Evolutionary conservation across 2,888 invertebrate genomes (phyloP).

Genomic region (Cepaea hortensis): DNA sequence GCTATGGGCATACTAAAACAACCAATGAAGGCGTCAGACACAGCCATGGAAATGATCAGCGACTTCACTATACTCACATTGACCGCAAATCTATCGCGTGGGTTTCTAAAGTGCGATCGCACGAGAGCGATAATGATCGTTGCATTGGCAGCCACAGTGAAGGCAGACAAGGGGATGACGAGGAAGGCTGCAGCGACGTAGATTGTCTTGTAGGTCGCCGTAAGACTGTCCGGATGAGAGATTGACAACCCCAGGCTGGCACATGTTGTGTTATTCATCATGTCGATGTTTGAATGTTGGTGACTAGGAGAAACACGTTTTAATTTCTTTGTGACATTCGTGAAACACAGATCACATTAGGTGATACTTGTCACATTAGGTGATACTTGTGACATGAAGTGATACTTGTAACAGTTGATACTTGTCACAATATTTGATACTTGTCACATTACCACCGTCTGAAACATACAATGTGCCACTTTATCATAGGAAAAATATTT

Average conservation of each 20-base stretch:
- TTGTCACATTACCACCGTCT: too few relatives aligned
- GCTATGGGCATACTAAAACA: slow-evolving; percentile 67
- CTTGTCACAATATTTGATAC: too few relatives aligned
- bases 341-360: too few relatives aligned
- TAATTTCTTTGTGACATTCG: too few relatives aligned
- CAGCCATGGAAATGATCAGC: slow-evolving; percentile 64
- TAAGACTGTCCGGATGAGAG: not conserved
- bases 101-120: not conserved
- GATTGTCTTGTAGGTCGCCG: not conserved
- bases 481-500: too few relatives aligned
- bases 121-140: not conserved
- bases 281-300: not conserved
- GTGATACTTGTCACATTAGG: too few relatives aligned
- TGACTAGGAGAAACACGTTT: too few relatives aligned
- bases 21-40: slow-evolving; percentile 65
- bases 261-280: not conserved
- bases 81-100: not conserved
- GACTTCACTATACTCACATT: not conserved
- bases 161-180: not conserved
- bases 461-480: too few relatives aligned
- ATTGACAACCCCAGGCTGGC: not conserved
- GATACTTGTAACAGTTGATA: too few relatives aligned
- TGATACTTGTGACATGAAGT: too few relatives aligned
- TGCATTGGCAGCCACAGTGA: not conserved
- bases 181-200: not conserved